A percentile compares a stretch with the other conserved stretches of the same genome.
Conservation (phyloP, 2,113 vertebrate genomes). For the Piaya cayana region DNA sequence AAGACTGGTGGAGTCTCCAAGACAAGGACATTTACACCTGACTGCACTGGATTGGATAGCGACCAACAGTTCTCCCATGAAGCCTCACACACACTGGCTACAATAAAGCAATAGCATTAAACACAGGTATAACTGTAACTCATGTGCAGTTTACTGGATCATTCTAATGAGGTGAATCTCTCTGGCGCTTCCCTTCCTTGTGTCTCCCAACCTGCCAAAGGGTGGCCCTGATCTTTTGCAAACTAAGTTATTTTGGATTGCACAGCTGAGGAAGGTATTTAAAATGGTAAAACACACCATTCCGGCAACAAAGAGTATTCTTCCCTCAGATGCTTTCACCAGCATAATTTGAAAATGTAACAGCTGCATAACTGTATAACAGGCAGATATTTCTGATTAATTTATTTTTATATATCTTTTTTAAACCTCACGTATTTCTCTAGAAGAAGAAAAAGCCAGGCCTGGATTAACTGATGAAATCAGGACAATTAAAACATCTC, state of each 20-base stretch:
- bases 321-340: conserved; percentile 20
- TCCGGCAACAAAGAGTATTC: not conserved
- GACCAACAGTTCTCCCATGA: not conserved
- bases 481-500: not conserved
- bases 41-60: not conserved
- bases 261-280: not conserved
- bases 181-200: not conserved
- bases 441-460: not conserved
- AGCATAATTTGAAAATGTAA: conserved; percentile 1
- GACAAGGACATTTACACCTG: not conserved
- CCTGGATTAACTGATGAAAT: not conserved
- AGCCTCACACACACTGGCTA: not conserved
- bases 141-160: not conserved
- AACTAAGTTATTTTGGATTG: conserved; percentile 45
- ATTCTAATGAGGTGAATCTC: not conserved
- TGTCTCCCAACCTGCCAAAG: not conserved
- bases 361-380: not conserved
- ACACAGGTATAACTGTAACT: not conserved
- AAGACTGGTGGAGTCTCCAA: not conserved
- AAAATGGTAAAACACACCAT: conserved; percentile 2
- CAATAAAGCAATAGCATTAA: not conserved
- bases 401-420: not conserved
- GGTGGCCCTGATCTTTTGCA: not conserved
- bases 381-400: not conserved
- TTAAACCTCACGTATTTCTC: not conserved